A percentile compares a stretch with the other conserved stretches of the same genome.
Evolutionary conservation across 2,113 vertebrate genomes (phyloP).

Genomic region (Odontophorus gujanensis): DNA sequence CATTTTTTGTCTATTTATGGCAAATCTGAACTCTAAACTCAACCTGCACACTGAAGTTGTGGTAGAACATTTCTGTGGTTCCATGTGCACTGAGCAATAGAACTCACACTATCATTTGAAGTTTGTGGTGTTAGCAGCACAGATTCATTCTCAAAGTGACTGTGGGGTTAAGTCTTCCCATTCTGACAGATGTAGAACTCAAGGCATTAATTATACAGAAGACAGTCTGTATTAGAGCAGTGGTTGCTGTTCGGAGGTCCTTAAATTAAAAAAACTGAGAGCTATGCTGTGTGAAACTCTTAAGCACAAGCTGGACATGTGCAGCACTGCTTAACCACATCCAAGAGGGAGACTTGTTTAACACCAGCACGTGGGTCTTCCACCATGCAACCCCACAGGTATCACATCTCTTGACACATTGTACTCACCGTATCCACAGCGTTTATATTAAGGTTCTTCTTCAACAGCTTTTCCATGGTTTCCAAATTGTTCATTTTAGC

Average conservation of each 20-base stretch:
- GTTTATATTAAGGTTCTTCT: conserved; percentile 83
- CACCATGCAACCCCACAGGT: rapidly evolving
- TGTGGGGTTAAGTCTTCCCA: not conserved
- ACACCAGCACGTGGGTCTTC: not conserved
- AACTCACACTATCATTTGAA: not conserved
- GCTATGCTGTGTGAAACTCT: not conserved
- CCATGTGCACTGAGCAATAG: not conserved
- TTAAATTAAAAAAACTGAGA: not conserved
- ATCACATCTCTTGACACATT: not conserved
- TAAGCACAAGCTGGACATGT: rapidly evolving
- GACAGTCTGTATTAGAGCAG: not conserved
- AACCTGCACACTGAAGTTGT: not conserved
- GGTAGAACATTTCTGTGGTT: not conserved
- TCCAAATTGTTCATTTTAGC: conserved; percentile 87
- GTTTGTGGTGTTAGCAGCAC: not conserved
- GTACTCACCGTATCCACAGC: conserved; percentile 85
- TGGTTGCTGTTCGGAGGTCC: not conserved
- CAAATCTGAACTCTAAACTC: not conserved
- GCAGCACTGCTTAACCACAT: not conserved
- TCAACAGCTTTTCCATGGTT: conserved; percentile 80
- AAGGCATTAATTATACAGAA: not conserved
- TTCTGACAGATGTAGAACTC: not conserved
- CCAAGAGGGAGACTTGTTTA: not conserved
- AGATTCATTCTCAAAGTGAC: not conserved
- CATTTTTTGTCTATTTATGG: not conserved